Percentiles rank a stretch among this genome's conserved stretches.
These are phyloP conservation scores for Drosophila melanogaster DNA, from an alignment of 1,140 invertebrate genomes.

Conservation along the genomic window DNA sequence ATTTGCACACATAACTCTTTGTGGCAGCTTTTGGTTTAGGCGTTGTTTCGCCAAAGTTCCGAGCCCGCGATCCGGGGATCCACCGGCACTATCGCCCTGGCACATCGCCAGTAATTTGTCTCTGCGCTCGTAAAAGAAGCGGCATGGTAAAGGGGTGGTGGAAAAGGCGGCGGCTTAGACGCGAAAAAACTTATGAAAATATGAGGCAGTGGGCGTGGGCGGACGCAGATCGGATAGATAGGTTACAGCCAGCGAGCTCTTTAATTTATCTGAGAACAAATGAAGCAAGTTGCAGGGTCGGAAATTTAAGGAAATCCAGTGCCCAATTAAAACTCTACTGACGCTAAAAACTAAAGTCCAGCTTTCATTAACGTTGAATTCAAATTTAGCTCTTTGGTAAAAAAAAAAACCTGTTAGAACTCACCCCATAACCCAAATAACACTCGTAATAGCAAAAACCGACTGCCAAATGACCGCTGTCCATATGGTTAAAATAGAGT, in stretches of 20 bases:
- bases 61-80: conserved; percentile 35
- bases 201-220: conserved; percentile 70
- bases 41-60: conserved; percentile 49
- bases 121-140: conserved; percentile 72
- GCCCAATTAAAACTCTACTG: conserved; percentile 14
- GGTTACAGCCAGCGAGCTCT: conserved; percentile 14
- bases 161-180: conserved; percentile 41
- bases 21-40: conserved; percentile 73
- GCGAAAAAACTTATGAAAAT: conserved; percentile 61
- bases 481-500: conserved; percentile 1
- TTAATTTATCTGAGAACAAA: conserved; percentile 65
- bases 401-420: conserved; percentile 32
- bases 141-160: neutral
- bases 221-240: conserved; percentile 36
- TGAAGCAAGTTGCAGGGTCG: conserved; percentile 17
- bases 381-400: conserved; percentile 42
- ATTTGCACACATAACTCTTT: conserved; percentile 77
- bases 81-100: conserved; percentile 49
- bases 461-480: conserved; percentile 61
- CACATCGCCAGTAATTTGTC: conserved; percentile 75
- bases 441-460: conserved; percentile 59
- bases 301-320: conserved; percentile 22
- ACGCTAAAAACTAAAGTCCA: conserved; percentile 22
- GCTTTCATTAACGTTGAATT: conserved; percentile 31
- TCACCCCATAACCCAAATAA: conserved; percentile 57